Percentiles rank a stretch among this genome's conserved stretches.
phyloP scores from a whole-genome alignment of 2,113 vertebrate genomes.

The Todiramphus saurophagus region DNA sequence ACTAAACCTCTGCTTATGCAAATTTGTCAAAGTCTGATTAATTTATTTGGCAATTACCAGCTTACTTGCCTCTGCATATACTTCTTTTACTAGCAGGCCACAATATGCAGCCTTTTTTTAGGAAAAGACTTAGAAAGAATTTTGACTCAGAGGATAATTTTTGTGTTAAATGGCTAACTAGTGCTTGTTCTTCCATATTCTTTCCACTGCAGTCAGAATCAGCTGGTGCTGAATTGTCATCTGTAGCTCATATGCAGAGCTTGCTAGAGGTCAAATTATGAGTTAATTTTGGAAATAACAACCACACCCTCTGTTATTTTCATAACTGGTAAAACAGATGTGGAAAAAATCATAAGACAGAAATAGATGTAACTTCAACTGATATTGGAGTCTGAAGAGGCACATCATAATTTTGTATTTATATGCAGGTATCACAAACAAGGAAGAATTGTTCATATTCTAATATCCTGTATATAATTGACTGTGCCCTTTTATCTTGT shows the following conservation, averaged over 20 bases:
- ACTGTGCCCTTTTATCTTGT: neutral
- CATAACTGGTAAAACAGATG: neutral
- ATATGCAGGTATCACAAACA: neutral
- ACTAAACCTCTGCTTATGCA: neutral
- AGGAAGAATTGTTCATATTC: neutral
- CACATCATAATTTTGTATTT: neutral
- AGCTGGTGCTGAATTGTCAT: neutral
- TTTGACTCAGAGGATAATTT: neutral
- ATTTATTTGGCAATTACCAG: neutral
- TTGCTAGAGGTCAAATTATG: neutral
- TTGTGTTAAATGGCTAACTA: neutral
- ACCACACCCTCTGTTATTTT: neutral
- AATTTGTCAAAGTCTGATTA: neutral
- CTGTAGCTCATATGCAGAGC: neutral
- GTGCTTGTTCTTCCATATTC: neutral
- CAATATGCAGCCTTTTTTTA: neutral
- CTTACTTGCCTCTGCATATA: neutral
- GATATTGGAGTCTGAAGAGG: neutral
- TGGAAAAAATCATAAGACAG: neutral
- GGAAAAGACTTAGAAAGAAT: neutral
- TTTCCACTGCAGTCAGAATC: neutral
- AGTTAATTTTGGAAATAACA: neutral
- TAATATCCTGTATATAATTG: slow-evolving; percentile 2
- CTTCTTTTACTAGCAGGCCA: neutral
- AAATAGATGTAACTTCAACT: neutral